These are phyloP conservation scores for Synanceia verrucosa DNA, from an alignment of 2,797 vertebrate genomes.

Conservation along the genomic window DNA sequence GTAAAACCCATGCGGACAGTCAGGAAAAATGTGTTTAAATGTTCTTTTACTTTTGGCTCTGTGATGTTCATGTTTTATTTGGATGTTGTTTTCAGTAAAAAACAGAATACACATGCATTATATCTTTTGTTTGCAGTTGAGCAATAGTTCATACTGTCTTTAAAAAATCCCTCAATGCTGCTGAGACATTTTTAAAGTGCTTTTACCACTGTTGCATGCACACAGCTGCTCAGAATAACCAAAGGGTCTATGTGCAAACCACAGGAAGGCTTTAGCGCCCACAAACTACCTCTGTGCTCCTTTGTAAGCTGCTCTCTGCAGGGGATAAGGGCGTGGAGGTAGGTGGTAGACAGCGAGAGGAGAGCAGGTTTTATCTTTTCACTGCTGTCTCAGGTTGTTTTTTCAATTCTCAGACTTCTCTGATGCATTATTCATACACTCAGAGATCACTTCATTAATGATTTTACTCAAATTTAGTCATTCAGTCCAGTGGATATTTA, in stretches of 20 bases:
- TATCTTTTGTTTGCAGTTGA: not conserved
- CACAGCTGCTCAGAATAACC: slow-evolving; percentile 37
- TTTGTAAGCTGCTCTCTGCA: not conserved
- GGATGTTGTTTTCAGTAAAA: not conserved
- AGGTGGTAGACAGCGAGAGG: not conserved
- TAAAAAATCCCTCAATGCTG: slow-evolving; percentile 1
- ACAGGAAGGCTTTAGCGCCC: slow-evolving; percentile 26
- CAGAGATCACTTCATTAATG: not conserved
- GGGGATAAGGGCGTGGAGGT: not conserved
- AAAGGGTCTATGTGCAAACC: slow-evolving; percentile 1
- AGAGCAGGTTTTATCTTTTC: not conserved
- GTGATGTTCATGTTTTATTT: not conserved
- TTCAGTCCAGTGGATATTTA: not conserved
- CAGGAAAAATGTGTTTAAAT: not conserved
- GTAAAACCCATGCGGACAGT: not conserved
- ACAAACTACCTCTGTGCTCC: slow-evolving; percentile 21
- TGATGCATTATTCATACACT: slow-evolving; percentile 7
- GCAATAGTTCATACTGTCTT: not conserved
- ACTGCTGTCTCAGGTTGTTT: not conserved
- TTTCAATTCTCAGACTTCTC: not conserved
- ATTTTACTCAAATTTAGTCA: not conserved
- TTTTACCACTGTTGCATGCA: not conserved
- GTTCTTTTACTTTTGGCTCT: not conserved
- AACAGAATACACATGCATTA: not conserved
- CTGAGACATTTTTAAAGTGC: not conserved